Conservation (phyloP, 2,113 vertebrate genomes). For the Beaufortia kweichowensis region DNA sequence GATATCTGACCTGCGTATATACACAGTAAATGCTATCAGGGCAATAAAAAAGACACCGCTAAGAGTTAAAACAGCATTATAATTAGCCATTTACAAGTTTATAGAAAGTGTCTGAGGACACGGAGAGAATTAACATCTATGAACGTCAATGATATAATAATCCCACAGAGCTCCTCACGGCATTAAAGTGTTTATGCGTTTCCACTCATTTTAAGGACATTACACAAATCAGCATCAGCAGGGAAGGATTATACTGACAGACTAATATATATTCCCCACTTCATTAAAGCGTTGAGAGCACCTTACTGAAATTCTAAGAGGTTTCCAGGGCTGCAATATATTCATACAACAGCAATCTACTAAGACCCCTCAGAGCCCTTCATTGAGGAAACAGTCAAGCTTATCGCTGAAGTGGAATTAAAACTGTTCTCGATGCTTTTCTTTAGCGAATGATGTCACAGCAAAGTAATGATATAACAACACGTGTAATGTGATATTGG, state of each 20-base stretch:
- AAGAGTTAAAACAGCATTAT: neutral
- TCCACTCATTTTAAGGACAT: conserved; percentile 1
- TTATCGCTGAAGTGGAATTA: neutral
- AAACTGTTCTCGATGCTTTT: neutral
- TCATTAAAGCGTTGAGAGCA: conserved; percentile 23
- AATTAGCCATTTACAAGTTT: neutral
- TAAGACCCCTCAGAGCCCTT: neutral
- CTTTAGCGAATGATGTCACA: neutral
- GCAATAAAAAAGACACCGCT: neutral
- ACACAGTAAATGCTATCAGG: no score
- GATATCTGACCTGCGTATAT: no score
- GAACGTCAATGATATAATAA: neutral
- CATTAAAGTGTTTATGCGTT: neutral
- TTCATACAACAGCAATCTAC: neutral
- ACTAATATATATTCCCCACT: neutral
- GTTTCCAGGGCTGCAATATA: conserved; percentile 18
- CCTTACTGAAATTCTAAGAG: neutral
- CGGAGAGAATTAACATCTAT: neutral
- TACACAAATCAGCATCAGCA: neutral
- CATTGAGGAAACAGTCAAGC: neutral
- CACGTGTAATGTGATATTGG: neutral
- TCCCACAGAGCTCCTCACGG: neutral
- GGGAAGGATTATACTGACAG: neutral
- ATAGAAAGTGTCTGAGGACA: neutral
- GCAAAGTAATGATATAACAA: neutral